Conservation (phyloP, 64 coral and sea anemone genomes). For the Astreopora myriophthalma region DNA sequence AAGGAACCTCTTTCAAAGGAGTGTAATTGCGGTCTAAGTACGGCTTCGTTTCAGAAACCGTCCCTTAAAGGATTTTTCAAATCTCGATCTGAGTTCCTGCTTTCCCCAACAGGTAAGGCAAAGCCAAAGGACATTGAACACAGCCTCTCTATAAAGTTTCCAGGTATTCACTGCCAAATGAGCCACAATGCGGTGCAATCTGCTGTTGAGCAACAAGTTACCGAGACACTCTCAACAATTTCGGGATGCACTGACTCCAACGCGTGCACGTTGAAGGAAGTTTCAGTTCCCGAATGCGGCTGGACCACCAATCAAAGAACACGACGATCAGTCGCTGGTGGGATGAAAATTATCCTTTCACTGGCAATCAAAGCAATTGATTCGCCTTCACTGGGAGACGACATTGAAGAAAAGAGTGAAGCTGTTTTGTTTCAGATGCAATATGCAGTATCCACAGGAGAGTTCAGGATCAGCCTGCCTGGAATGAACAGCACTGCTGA, state of each 20-base stretch:
- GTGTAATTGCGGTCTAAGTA: not conserved
- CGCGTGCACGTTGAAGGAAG: not conserved
- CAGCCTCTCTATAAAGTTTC: not conserved
- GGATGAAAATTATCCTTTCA: not conserved
- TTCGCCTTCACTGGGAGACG: not conserved
- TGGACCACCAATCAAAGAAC: not conserved
- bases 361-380: not conserved
- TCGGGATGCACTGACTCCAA: not conserved
- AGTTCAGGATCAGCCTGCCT: not conserved
- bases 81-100: not conserved
- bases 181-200: not conserved
- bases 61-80: not conserved
- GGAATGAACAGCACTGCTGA: conserved; percentile 38
- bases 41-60: not conserved
- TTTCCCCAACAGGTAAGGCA: not conserved
- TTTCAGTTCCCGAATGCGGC: conserved; percentile 3
- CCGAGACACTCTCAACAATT: not conserved
- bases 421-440: conserved; percentile 43
- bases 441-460: conserved; percentile 27
- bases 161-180: conserved; percentile 4
- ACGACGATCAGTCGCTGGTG: not conserved
- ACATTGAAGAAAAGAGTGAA: conserved; percentile 35
- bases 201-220: not conserved
- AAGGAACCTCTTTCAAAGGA: too few species aligned
- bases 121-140: conserved; percentile 23